A percentile compares a stretch with the other conserved stretches of the same genome.
Conservation (phyloP, 2,888 invertebrate species). For the Cerastis leucographa region DNA sequence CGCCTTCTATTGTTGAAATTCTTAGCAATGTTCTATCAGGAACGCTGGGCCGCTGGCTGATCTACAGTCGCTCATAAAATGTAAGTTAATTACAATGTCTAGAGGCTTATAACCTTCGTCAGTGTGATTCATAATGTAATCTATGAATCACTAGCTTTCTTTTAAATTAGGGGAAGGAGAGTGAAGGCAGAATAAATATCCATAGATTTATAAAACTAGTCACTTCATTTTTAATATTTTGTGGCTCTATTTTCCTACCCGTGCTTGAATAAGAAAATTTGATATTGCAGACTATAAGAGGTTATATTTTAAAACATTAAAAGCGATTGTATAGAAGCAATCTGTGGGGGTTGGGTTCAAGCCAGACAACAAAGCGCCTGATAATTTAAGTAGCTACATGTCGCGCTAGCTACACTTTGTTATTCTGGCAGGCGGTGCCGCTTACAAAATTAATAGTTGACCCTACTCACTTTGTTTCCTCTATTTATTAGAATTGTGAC, state of each 20-base stretch:
- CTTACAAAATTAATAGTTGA: slow-evolving; percentile 20
- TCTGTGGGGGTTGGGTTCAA: slow-evolving; percentile 20
- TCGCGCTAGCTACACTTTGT: slow-evolving; percentile 37
- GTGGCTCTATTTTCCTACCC: not conserved
- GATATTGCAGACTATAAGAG: slow-evolving; percentile 12
- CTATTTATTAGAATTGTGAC: not conserved
- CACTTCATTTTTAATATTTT: not conserved
- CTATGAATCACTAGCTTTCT: not conserved
- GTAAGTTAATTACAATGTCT: slow-evolving; percentile 6
- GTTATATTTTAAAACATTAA: slow-evolving; percentile 31
- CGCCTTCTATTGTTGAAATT: slow-evolving; percentile 31
- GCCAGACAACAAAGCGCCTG: slow-evolving; percentile 69
- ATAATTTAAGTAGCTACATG: slow-evolving; percentile 39
- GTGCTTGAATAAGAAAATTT: slow-evolving; percentile 7
- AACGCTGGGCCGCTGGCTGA: slow-evolving; percentile 10
- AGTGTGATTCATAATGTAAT: slow-evolving; percentile 15
- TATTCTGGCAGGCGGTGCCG: slow-evolving; percentile 54
- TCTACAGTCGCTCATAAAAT: slow-evolving; percentile 18
- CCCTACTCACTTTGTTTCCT: slow-evolving; percentile 17
- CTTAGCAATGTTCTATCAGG: not conserved
- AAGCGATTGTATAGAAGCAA: slow-evolving; percentile 19
- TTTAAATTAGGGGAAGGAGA: not conserved
- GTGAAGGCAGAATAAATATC: not conserved
- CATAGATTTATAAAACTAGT: not conserved
- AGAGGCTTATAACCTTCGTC: slow-evolving; percentile 5